Conservation (phyloP, 2,113 vertebrate genomes). For the Indicator indicator region DNA sequence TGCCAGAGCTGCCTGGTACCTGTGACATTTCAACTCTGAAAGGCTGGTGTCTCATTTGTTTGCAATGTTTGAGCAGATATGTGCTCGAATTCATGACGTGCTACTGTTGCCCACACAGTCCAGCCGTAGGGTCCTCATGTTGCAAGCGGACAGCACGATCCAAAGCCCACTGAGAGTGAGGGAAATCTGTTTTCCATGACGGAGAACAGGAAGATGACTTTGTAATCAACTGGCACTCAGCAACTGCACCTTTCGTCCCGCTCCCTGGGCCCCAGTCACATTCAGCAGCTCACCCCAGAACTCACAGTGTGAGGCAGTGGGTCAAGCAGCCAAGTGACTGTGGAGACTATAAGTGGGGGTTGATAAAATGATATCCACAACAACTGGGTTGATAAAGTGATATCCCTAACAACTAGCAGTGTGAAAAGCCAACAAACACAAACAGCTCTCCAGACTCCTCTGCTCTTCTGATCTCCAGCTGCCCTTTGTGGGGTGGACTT, state of each 20-base stretch:
- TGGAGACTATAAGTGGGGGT: neutral
- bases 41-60: neutral
- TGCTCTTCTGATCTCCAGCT: neutral
- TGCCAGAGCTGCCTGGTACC: neutral
- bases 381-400: neutral
- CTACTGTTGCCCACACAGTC: conserved; percentile 2
- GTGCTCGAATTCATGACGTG: neutral
- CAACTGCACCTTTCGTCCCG: neutral
- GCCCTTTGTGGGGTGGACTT: neutral
- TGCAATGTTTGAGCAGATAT: neutral
- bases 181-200: neutral
- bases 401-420: neutral
- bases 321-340: neutral
- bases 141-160: neutral
- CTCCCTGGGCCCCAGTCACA: neutral
- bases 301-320: neutral
- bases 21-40: neutral
- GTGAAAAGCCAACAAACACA: neutral
- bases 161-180: neutral
- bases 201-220: neutral
- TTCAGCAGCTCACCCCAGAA: neutral
- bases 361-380: neutral
- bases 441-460: neutral
- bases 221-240: neutral
- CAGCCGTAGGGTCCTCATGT: neutral